Base-by-base conservation (phyloP, 2,113 vertebrate species). In the Triplophysa dalaica region DNA sequence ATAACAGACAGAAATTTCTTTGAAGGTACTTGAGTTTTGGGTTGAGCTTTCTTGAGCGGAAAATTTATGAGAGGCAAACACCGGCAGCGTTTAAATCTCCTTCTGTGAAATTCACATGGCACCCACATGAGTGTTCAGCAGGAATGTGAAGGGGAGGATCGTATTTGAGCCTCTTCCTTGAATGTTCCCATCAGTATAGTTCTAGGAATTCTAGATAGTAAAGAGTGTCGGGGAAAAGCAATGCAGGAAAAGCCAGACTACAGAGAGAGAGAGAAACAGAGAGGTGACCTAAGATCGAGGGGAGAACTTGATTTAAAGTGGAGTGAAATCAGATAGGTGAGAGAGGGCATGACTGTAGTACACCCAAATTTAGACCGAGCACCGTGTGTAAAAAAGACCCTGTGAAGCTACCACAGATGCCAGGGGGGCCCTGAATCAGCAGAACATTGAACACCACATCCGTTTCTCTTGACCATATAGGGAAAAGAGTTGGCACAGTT, bases 161-260 rank as follows among this genome's bases (percentile, higher is more conserved):
- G 54, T 77, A 56, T 63, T 72, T 72, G 45, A 68, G 43, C 8
- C 33, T 72, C 12, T 84, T 85, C 79, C 81, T 70, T 50, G 81
- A 82, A 85, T 41, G 54, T 54, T 66, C 41, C 62, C 19, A 33
- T 54, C 61, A 58, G 75, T 68, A 77, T 45, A 45, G 70, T 85
- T 83, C 83, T 77, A 70, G 74, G 81, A 87, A 83, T 70, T 81
- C 17, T 24, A 67, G 77, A 79, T 62, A 65, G 50, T 67, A 77
- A 70, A 64, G 70, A 29, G 78, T 72, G 41, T 38, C 38, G 24
- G 33, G 45, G 45, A 52, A 38, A 7, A 33, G 33, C 33, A 33
- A 33, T 33, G 33, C 33, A 6, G 33, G 33, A 33, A 56, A 50
- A 79, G 45, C 17, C 22, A n/a, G 29, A 19, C 61, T 33, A 48